Percentiles rank a stretch among this genome's conserved stretches.
Evolutionary conservation across 2,888 invertebrate genomes (phyloP).

Genomic region (Macropis europaea): DNA sequence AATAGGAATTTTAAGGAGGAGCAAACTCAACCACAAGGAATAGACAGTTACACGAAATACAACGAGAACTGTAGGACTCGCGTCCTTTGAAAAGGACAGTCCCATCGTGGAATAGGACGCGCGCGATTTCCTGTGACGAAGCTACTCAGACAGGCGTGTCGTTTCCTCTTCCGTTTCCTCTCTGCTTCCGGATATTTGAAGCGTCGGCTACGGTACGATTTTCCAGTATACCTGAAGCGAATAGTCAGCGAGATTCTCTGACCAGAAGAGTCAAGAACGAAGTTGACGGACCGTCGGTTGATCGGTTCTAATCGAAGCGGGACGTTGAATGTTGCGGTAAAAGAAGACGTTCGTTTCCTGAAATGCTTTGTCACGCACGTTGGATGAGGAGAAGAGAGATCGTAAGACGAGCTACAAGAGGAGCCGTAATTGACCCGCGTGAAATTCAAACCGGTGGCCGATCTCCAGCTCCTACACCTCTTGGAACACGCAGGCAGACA

Average conservation of each 20-base stretch:
- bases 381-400: not conserved
- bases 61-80: too few species aligned
- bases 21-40: too few species aligned
- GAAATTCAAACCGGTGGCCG: conserved; percentile 56
- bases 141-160: conserved; percentile 64
- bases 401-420: conserved; percentile 30
- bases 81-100: not conserved
- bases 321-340: not conserved
- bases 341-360: not conserved
- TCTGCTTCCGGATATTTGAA: conserved; percentile 70
- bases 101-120: conserved; percentile 13
- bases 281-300: too few species aligned
- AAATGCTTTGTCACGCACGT: conserved; percentile 6
- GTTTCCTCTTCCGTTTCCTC: conserved; percentile 72
- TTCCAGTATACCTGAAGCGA: too few species aligned
- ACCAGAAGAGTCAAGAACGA: too few species aligned
- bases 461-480: conserved; percentile 38
- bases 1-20: too few species aligned
- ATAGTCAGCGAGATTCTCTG: too few species aligned
- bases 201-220: not conserved
- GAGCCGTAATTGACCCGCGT: conserved; percentile 57
- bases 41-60: too few species aligned
- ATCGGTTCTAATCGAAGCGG: not conserved
- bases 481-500: conserved; percentile 24
- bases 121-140: conserved; percentile 41